phyloP scores from a whole-genome alignment of 1,140 invertebrate genomes.

The Maconellicoccus hirsutus region DNA sequence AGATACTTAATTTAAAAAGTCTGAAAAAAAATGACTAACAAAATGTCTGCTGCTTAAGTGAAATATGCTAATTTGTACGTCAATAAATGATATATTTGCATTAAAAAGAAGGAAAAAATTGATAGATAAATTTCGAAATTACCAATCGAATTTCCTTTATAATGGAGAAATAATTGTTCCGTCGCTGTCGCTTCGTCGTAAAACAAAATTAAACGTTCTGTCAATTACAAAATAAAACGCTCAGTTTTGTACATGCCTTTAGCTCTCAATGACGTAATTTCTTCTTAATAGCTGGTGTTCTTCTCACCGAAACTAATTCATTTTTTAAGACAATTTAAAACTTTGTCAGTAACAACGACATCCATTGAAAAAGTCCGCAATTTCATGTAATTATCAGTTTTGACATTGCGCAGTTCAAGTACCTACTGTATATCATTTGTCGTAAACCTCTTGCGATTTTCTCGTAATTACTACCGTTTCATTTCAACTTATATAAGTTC shows the following conservation, averaged over 20 bases:
- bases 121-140: background rate
- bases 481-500: no score
- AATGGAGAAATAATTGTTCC: conserved; percentile 5
- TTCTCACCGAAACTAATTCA: background rate
- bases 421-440: no score
- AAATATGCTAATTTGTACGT: background rate
- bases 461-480: no score
- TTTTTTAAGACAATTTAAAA: background rate
- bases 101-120: background rate
- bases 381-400: background rate
- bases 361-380: background rate
- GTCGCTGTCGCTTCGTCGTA: background rate
- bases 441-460: no score
- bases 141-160: background rate
- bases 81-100: background rate
- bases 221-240: background rate
- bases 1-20: no score
- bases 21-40: no score
- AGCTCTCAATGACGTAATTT: background rate
- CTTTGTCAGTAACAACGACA: background rate
- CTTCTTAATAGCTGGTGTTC: background rate
- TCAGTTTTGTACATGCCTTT: background rate
- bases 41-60: background rate
- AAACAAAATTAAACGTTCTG: background rate
- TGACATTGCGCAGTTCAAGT: no score